A percentile compares a stretch with the other conserved stretches of the same genome.
Conservation (phyloP, 2,888 invertebrate genomes). For the Lapara coniferarum region DNA sequence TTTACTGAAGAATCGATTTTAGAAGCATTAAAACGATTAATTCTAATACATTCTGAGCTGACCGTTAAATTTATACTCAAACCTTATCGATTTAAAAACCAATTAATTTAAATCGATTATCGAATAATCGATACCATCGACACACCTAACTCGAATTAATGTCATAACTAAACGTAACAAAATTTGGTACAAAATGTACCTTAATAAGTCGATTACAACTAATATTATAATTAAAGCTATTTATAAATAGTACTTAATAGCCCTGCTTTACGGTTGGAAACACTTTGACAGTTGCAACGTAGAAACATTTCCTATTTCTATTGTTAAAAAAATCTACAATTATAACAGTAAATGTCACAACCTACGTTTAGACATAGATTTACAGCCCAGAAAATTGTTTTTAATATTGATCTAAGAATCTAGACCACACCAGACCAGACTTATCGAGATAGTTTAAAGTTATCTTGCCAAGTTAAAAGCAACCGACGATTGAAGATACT, state of each 20-base stretch:
- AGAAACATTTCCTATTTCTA: too few species aligned
- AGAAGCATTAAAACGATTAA: not conserved
- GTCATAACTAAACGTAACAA: slow-evolving; percentile 17
- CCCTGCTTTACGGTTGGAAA: not conserved
- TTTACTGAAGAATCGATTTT: not conserved
- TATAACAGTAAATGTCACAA: not conserved
- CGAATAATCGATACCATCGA: slow-evolving; percentile 1
- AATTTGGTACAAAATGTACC: slow-evolving; percentile 9
- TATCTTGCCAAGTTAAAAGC: too few species aligned
- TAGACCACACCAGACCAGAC: too few species aligned
- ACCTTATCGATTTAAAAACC: not conserved
- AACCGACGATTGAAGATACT: too few species aligned
- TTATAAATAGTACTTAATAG: slow-evolving; percentile 17
- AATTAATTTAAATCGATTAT: not conserved
- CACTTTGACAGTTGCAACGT: not conserved
- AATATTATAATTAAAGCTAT: slow-evolving; percentile 19
- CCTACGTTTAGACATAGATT: not conserved
- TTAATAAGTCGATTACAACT: not conserved
- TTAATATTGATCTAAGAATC: too few species aligned
- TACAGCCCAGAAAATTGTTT: too few species aligned
- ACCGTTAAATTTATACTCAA: not conserved
- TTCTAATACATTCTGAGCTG: not conserved
- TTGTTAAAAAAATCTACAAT: not conserved
- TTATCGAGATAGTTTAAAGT: too few species aligned
- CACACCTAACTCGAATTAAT: slow-evolving; percentile 9